Conservation (phyloP, 2,797 vertebrate genomes). For the Podarcis siculus region DNA sequence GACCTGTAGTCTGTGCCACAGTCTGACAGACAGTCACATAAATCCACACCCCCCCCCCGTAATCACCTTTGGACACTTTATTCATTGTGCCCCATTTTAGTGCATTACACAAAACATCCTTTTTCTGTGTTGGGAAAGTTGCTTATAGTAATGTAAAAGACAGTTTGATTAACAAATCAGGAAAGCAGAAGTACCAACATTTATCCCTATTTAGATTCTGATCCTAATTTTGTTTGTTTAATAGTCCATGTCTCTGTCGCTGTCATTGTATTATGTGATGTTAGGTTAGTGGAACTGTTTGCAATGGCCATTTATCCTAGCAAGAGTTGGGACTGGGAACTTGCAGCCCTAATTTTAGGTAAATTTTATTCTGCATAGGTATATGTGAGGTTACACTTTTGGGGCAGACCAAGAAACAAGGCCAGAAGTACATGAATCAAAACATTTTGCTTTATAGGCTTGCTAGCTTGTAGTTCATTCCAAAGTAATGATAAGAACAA, state of each 20-base stretch:
- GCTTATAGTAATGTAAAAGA: neutral
- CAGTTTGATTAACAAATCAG: neutral
- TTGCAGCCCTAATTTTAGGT: neutral
- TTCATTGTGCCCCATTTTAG: neutral
- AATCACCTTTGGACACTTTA: neutral
- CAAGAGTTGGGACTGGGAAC: neutral
- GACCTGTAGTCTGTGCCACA: neutral
- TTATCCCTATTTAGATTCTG: neutral
- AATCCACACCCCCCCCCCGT: neutral
- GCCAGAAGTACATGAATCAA: neutral
- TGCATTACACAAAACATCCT: neutral
- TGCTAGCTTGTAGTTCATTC: neutral
- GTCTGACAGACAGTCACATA: neutral
- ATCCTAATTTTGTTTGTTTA: no score
- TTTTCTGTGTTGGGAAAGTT: neutral
- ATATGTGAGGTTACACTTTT: neutral
- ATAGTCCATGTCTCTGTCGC: no score
- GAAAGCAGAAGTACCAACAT: neutral
- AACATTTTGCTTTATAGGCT: no score
- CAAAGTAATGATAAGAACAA: slow-evolving; percentile 20
- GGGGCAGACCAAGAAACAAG: neutral
- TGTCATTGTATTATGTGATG: neutral
- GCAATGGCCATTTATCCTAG: neutral
- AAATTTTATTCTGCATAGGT: neutral
- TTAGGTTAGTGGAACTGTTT: neutral